These are phyloP conservation scores for Achatina immaculata DNA, from an alignment of 1,140 invertebrate species.

Conservation along the genomic window DNA sequence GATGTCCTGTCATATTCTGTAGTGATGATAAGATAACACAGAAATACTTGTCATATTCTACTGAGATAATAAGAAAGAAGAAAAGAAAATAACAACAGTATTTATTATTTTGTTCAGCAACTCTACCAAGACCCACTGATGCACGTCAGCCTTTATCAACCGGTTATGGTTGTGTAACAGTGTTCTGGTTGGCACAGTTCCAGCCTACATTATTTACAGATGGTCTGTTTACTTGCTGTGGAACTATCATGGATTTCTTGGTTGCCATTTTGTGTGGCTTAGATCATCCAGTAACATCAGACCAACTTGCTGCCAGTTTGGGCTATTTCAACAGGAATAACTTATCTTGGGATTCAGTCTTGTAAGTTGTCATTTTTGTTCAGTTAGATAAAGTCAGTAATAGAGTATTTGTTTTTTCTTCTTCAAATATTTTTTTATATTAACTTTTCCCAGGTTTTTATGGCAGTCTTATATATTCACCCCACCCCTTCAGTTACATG, in stretches of 20 bases:
- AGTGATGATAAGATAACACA: too few species aligned
- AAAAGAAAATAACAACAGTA: too few species aligned
- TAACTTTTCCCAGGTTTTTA: too few species aligned
- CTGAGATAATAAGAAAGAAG: too few species aligned
- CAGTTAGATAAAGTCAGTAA: neutral
- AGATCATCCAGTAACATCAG: constrained; percentile 32
- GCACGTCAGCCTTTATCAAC: constrained; percentile 10
- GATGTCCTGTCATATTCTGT: too few species aligned
- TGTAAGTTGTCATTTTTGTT: constrained; percentile 28
- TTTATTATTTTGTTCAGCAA: constrained; percentile 9
- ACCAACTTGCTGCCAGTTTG: constrained; percentile 33
- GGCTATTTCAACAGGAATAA: constrained; percentile 17
- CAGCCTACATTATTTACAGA: neutral
- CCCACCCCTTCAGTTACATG: too few species aligned
- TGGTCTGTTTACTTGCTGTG: constrained; percentile 16
- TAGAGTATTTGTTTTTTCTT: neutral
- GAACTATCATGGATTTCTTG: constrained; percentile 32
- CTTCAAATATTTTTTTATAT: too few species aligned
- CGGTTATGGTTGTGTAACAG: constrained; percentile 27
- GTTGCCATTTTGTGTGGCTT: constrained; percentile 20
- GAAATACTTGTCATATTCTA: too few species aligned
- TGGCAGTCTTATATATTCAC: too few species aligned
- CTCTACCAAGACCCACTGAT: constrained; percentile 7
- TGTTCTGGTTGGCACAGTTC: constrained; percentile 27
- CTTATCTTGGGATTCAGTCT: neutral